Evolutionary conservation across 2,113 vertebrate genomes (phyloP).

Genomic region (Vombatus ursinus): DNA sequence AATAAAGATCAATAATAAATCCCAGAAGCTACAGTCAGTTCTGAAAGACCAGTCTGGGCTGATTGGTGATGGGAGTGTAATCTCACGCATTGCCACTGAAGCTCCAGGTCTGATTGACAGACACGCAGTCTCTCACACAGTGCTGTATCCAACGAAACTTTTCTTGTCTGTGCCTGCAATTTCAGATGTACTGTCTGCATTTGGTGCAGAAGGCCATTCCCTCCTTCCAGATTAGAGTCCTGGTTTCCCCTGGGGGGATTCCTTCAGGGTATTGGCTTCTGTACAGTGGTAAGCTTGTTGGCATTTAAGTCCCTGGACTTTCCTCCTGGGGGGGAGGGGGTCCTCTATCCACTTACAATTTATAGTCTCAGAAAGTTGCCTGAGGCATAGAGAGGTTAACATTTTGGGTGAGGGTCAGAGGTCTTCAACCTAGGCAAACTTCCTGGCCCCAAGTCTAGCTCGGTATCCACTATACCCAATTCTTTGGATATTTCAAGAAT

Average conservation of each 20-base stretch:
- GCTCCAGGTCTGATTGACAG: background rate
- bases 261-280: background rate
- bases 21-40: background rate
- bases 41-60: background rate
- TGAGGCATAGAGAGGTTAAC: background rate
- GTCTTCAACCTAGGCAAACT: background rate
- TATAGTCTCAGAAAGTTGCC: background rate
- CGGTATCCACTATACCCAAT: background rate
- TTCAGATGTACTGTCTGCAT: background rate
- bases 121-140: background rate
- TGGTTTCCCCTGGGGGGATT: background rate
- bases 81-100: background rate
- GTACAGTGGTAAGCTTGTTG: background rate
- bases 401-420: background rate
- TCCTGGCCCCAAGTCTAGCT: background rate
- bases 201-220: background rate
- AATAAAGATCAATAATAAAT: background rate
- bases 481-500: background rate
- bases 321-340: background rate
- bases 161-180: background rate
- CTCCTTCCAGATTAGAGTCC: background rate
- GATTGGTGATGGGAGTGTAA: background rate
- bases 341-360: background rate
- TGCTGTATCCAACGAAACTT: background rate
- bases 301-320: background rate